Evolutionary conservation across 2,113 vertebrate species (phyloP), one percentile per base, ranked within the genome.

Genomic region (Ammodytes dubius): DNA sequence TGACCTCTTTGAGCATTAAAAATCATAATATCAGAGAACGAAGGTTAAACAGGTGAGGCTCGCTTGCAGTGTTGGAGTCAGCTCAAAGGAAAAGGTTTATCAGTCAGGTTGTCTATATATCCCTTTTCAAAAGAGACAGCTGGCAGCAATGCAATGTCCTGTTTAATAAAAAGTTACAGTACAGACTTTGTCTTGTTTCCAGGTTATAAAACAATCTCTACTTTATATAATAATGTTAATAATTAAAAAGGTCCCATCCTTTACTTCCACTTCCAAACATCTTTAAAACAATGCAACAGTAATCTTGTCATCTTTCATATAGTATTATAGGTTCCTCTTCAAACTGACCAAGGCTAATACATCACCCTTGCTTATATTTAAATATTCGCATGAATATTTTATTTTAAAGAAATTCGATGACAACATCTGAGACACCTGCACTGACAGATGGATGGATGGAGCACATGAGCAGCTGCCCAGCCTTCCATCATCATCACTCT

Each of bases 51-150:
- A 56, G 19, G 17, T 43, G 4, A 69, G 49, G 13, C 5, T 70
- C 8, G 19, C 40, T 3, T 46, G 35, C n/a, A 2, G 7, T 15
- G 6, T 1, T 68, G 14, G 15, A 6, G 6, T 56, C n/a, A 79
- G 17, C 4, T 66, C 5, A 61, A 76, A 73, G 15, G 2, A 64
- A 1, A 47, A 43, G 1, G 11, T 13, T 64, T 70, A 74, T 77
- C 46, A 59, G 54, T 19, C 1, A 45, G 13, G 6, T 52, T 77
- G 17, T 52, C 47, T 42, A 85, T n/a, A 42, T 65, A 53, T 61
- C 17, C 68, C 39, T 17, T 13, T 39, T 52, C 3, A 27, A 74
- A 27, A 2, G 63, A 75, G 65, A 78, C 19, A 58, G 6, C 10
- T 7, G 43, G 12, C 71, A 65, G 60, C 40, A 74, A 70, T 74